Evolutionary conservation across 2,797 vertebrate species (phyloP).

Genomic region (Synaphobranchus kaupii): DNA sequence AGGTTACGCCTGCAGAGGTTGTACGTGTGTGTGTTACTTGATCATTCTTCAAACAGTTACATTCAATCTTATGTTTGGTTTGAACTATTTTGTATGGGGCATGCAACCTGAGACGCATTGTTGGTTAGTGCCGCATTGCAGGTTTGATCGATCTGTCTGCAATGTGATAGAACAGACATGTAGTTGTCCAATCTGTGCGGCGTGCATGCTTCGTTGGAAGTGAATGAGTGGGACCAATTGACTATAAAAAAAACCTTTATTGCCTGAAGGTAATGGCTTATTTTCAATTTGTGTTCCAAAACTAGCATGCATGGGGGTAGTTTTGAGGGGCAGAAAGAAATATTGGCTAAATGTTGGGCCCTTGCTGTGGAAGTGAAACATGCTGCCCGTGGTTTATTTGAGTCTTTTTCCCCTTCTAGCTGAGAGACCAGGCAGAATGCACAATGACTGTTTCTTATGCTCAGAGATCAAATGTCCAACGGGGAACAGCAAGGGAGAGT

Average conservation of each 20-base stretch:
- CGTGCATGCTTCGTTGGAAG: background rate
- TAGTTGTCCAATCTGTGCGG: background rate
- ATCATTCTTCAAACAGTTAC: background rate
- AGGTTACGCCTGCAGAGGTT: too few relatives aligned
- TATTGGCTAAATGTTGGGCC: background rate
- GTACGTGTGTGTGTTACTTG: background rate
- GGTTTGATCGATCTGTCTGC: background rate
- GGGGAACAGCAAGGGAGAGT: background rate
- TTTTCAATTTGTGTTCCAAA: background rate
- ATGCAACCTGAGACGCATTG: background rate
- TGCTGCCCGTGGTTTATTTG: background rate
- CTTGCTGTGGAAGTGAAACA: constrained; percentile 16
- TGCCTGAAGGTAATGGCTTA: background rate
- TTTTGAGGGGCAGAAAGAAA: background rate
- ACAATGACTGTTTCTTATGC: background rate
- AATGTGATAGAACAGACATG: background rate
- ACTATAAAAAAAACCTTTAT: background rate
- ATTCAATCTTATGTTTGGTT: background rate
- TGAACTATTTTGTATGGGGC: background rate
- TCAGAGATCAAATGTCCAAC: background rate
- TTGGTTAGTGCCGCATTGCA: background rate
- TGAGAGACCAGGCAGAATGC: too few relatives aligned
- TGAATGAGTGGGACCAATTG: background rate
- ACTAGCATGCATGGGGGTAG: background rate
- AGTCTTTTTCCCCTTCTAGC: background rate